Conservation (phyloP, 2,113 vertebrate species). For the Tautogolabrus adspersus region DNA sequence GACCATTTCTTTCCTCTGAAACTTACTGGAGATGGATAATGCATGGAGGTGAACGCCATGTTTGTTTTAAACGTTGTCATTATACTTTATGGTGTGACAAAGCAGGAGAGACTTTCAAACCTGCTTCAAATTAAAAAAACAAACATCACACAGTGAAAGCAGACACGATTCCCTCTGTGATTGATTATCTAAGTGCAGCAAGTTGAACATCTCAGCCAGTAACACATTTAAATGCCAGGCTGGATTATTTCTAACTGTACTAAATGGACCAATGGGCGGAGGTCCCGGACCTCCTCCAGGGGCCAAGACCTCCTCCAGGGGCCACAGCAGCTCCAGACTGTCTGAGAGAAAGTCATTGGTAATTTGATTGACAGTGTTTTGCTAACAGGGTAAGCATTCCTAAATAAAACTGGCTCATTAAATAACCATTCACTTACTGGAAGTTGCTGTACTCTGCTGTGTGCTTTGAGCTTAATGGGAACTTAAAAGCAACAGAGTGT, state of each 20-base stretch:
- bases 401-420: too few species aligned
- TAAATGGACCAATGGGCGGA: neutral
- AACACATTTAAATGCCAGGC: neutral
- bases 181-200: neutral
- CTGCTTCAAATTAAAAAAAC: neutral
- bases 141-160: neutral
- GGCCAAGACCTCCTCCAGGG: neutral
- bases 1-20: neutral
- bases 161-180: neutral
- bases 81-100: neutral
- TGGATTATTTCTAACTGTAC: neutral
- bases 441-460: too few species aligned
- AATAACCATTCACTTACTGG: too few species aligned
- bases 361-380: neutral
- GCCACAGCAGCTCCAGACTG: neutral
- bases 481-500: too few species aligned
- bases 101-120: neutral
- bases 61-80: neutral
- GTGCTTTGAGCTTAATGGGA: too few species aligned
- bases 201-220: neutral
- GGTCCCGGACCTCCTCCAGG: neutral
- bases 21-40: too few species aligned
- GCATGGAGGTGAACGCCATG: too few species aligned
- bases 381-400: neutral
- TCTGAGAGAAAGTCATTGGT: neutral